Evolutionary conservation across 2,113 vertebrate genomes (phyloP).

Genomic region (Nematolebias whitei): DNA sequence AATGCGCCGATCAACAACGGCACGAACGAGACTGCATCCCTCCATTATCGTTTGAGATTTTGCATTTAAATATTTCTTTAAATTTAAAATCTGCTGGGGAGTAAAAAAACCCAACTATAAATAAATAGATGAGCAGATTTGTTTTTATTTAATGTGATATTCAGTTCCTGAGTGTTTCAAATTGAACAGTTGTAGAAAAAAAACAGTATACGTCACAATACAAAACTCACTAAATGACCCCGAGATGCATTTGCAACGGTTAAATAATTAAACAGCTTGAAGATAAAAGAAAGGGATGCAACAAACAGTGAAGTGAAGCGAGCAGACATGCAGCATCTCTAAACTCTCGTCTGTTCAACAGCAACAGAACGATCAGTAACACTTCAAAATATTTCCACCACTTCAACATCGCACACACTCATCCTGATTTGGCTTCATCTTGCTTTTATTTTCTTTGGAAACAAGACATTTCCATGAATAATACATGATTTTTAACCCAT

Average conservation of each 20-base stretch:
- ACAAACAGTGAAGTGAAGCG: not conserved
- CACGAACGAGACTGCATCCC: too few relatives aligned
- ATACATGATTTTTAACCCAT: too few relatives aligned
- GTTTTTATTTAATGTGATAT: too few relatives aligned
- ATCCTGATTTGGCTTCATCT: not conserved
- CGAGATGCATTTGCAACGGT: not conserved
- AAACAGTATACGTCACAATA: not conserved
- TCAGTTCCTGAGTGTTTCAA: constrained; percentile 22
- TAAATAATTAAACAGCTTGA: constrained; percentile 17
- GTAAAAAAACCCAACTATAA: too few relatives aligned
- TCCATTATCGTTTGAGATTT: constrained; percentile 15
- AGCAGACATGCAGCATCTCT: not conserved
- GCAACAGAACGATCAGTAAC: not conserved
- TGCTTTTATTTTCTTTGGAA: not conserved
- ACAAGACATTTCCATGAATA: not conserved
- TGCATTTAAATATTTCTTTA: not conserved
- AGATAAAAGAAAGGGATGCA: constrained; percentile 7
- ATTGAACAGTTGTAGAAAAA: constrained; percentile 19
- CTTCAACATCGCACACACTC: not conserved
- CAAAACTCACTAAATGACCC: not conserved
- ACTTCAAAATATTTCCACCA: not conserved
- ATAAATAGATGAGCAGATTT: too few relatives aligned
- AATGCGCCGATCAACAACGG: too few relatives aligned
- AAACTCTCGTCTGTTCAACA: not conserved
- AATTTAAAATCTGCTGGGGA: not conserved